These are phyloP conservation scores for Sarcophaga variegata DNA, from an alignment of 2,888 invertebrate species.

Conservation along the genomic window DNA sequence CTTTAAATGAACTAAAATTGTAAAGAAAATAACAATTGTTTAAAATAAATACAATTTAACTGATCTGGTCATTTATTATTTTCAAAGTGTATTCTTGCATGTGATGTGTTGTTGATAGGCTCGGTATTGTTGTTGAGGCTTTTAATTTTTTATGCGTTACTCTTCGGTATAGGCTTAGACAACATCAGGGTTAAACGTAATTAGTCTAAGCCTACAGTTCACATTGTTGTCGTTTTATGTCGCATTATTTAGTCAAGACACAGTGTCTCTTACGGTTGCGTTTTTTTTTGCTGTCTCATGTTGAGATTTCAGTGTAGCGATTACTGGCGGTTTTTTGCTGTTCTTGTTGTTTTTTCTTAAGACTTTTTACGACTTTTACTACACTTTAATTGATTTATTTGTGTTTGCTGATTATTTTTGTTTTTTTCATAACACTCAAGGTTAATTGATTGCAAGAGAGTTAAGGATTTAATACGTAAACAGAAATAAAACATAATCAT, in stretches of 20 bases:
- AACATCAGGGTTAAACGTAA: not conserved
- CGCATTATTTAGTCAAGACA: not conserved
- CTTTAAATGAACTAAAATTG: not conserved
- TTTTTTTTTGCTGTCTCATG: not conserved
- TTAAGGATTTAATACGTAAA: not conserved
- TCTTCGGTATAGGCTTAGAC: not conserved
- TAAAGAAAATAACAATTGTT: not conserved
- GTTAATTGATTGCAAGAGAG: not conserved
- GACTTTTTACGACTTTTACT: not conserved
- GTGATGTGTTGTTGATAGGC: slow-evolving; percentile 20
- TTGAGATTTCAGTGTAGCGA: not conserved
- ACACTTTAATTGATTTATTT: not conserved
- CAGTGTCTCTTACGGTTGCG: not conserved
- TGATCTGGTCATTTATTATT: slow-evolving; percentile 46
- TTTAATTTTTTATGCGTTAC: not conserved
- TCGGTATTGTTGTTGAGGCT: not conserved
- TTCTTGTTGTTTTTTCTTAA: no score
- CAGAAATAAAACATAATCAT: not conserved
- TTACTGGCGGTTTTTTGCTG: not conserved
- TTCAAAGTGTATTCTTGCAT: slow-evolving; percentile 55
- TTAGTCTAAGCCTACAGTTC: not conserved
- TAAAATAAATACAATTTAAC: slow-evolving; percentile 29
- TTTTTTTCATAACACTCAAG: not conserved
- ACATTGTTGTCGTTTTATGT: not conserved
- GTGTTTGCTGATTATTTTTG: not conserved